Percentiles rank a stretch among this genome's conserved stretches.
These are phyloP conservation scores for Harpagus bidentatus DNA, from an alignment of 2,113 vertebrate species.

Conservation along the genomic window DNA sequence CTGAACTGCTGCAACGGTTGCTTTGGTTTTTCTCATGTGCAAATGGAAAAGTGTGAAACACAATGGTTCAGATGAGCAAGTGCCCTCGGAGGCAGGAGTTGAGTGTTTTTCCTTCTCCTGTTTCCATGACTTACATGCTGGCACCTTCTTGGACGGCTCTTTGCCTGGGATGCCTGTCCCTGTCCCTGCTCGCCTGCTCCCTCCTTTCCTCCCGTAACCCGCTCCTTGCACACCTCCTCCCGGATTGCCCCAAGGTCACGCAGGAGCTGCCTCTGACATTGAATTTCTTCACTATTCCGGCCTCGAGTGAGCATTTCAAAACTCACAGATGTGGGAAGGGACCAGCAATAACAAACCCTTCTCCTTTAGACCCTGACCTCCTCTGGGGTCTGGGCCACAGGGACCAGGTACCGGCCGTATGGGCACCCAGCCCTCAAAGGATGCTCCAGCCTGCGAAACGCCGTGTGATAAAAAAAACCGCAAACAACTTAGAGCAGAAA, in stretches of 20 bases:
- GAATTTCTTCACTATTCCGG: not conserved
- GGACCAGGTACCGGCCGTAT: fast-evolving
- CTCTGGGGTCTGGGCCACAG: not conserved
- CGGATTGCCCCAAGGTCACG: not conserved
- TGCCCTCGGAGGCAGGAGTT: not conserved
- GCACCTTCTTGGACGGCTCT: not conserved
- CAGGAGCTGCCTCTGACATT: not conserved
- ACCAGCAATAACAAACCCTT: not conserved
- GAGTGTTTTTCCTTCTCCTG: not conserved
- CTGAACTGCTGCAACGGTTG: fast-evolving
- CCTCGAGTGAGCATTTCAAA: not conserved
- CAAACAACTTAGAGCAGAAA: not conserved
- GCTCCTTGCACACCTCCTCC: not conserved
- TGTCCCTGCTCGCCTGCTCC: not conserved
- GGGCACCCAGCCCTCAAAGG: not conserved
- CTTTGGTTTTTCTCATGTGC: not conserved
- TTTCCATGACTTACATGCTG: not conserved
- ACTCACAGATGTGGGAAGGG: not conserved
- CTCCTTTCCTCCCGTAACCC: not conserved
- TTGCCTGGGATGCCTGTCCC: not conserved
- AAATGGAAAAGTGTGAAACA: not conserved
- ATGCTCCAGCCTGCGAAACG: not conserved
- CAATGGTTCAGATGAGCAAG: not conserved
- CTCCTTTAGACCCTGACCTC: not conserved
- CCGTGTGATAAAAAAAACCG: not conserved